Percentiles rank a stretch among this genome's conserved stretches.
Evolutionary conservation across 1,140 invertebrate species (phyloP).

Genomic region (Atta texana): DNA sequence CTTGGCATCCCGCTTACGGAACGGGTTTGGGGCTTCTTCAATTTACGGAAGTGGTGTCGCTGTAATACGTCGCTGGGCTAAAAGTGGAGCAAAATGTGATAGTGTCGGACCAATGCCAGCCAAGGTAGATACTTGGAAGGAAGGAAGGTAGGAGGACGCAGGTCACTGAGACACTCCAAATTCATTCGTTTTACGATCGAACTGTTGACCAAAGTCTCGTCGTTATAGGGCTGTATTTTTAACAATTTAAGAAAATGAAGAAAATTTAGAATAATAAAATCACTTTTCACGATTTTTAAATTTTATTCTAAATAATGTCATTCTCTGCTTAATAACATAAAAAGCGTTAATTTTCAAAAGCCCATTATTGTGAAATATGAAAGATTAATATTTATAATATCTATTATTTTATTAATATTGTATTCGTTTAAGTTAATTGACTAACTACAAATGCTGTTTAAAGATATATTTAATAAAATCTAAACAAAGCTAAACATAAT

Average conservation of each 20-base stretch:
- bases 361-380: neutral
- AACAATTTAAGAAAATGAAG: slow-evolving; percentile 11
- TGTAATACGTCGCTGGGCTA: slow-evolving; percentile 43
- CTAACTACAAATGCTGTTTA: neutral
- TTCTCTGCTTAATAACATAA: too few species aligned
- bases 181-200: slow-evolving; percentile 51
- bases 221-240: slow-evolving; percentile 26
- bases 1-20: slow-evolving; percentile 39
- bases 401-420: neutral
- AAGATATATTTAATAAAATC: neutral
- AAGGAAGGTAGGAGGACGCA: slow-evolving; percentile 22
- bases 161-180: slow-evolving; percentile 39
- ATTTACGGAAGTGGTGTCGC: slow-evolving; percentile 55
- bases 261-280: slow-evolving; percentile 1
- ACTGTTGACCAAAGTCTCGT: slow-evolving; percentile 36
- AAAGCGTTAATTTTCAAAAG: neutral
- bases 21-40: slow-evolving; percentile 44
- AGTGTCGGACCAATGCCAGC: slow-evolving; percentile 26
- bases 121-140: slow-evolving; percentile 15
- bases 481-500: neutral
- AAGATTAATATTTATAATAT: neutral
- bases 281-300: neutral
- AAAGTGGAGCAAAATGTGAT: slow-evolving; percentile 42
- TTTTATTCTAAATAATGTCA: neutral
- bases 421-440: neutral